Evolutionary conservation across 2,113 vertebrate species (phyloP), one percentile per base, ranked within the genome.

Genomic region (Ptychochromis oligacanthus): DNA sequence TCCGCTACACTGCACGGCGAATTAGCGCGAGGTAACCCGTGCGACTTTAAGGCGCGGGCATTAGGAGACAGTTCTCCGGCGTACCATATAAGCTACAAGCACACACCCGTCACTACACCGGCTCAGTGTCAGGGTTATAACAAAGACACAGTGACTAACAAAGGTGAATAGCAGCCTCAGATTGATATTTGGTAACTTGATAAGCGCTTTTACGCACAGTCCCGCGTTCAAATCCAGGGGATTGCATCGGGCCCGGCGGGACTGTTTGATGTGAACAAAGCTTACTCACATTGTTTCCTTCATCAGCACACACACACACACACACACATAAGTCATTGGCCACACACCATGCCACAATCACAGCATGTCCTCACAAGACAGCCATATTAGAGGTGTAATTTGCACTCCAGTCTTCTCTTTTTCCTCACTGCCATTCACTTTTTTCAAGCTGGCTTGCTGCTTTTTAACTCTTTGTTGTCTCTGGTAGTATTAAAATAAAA

Each of bases 1-100:
- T 92, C 93, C 90, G 88, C 91, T 86, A 67, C 92, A 89, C 88
- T 91, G 80, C 92, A 91, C 38, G 88, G 85, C 22, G 85, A 87
- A 94, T 93, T 94, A 92, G 86, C 67, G 85, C 54, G 59, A 83
- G 84, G 94, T 94, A 91, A 93, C 94, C 93, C 36, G 18, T 93
- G 86, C n/a, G 85, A 94, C 81, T 62, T 78, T 11, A 40, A 20
- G 17, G 55, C 13, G n/a, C 34, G 36, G 46, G 62, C 28, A 36
- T 74, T 62, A 72, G 40, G 14, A 77, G 62, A 76, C 14, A 49
- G 13, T 10, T 2, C 26, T 11, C 40, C 10, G 7, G n/a, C 3
- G 22, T 54, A 58, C 20, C 38, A 43, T 36, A 57, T n/a, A 60
- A 56, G 24, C 31, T 34, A 28, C 80, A 82, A n/a, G n/a, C 24